Base-by-base conservation (phyloP, 2,113 vertebrate species). In the Suncus etruscus region DNA sequence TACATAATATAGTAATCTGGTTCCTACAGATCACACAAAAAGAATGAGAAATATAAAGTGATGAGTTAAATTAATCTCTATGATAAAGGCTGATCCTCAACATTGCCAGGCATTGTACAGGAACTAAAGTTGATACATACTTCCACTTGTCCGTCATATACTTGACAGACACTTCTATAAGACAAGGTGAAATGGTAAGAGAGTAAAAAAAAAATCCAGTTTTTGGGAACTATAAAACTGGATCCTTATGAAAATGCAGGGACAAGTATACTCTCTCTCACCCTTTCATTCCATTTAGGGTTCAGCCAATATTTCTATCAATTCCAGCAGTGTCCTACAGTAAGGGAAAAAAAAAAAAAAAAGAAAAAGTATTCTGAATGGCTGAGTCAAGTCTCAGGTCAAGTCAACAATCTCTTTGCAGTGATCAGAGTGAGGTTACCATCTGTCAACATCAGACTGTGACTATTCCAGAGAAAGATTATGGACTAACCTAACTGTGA, bases 1-100 rank as follows among this genome's bases (percentile, higher is more conserved):
- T 69, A 76, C 27, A 63, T 11, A 69, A 9, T 50, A 47, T 78
- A 92, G 39, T 6, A 69, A 29, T 58, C 77, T 85, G 54, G 72
- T n/a, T 92, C 54, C 88, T 50, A 87, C 22, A 72, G 66, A 25
- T 65, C 92, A 93, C 54, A 87, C 68, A 79, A 73, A 95, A 94
- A 92, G 75, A 91, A 77, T 20, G 39, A 90, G 65, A 87, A 84
- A 39, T 66, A 1, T 82, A 63, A 45, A 79, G 6, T 66, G 54
- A 90, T 86, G 63, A 84, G 68, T 70, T 84, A 72, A 92, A 72
- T 70, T 84, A 72, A 92, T 79, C 8, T 89, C 54, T 61, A 31
- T 8, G 65, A 70, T 82, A 20, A 93, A 91, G 50, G 69, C 22
- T 63, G 93, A 31, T n/a, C 24, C 27, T 91, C 39, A 39, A 88